Percentiles rank a stretch among this genome's conserved stretches.
These are phyloP conservation scores for Metacarcinus magister DNA, from an alignment of 2,888 invertebrate species.

Conservation along the genomic window DNA sequence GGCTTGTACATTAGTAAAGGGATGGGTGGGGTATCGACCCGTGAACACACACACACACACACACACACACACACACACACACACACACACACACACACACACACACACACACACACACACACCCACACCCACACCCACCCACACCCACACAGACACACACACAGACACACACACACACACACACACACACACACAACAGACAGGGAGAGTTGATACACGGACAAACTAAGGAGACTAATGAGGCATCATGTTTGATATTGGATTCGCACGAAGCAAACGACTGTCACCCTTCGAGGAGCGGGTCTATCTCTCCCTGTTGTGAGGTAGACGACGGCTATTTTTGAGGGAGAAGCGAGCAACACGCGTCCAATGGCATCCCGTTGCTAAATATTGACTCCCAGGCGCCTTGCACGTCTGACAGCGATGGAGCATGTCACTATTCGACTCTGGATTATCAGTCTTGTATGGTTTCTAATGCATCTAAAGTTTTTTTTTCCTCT, in stretches of 20 bases:
- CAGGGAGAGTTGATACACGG: background rate
- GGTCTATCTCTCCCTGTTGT: background rate
- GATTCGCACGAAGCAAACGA: background rate
- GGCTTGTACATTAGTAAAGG: constrained; percentile 36
- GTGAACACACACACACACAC: constrained; percentile 33
- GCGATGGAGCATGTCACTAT: constrained; percentile 26
- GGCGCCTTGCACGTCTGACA: background rate
- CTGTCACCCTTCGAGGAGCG: background rate
- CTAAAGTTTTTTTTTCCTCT: background rate
- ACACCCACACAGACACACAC: too few relatives aligned
- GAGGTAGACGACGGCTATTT: background rate
- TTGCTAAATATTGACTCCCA: constrained; percentile 15
- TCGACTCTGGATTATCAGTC: background rate
- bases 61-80: constrained; percentile 41
- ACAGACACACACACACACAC: background rate
- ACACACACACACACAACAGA: background rate
- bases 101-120: background rate
- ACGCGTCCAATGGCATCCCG: constrained; percentile 4
- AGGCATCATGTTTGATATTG: background rate
- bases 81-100: constrained; percentile 34
- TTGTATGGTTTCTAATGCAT: background rate
- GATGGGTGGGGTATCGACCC: constrained; percentile 48
- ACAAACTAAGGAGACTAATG: constrained; percentile 14
- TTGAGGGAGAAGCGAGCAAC: background rate
- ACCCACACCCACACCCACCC: background rate